Percentiles rank a stretch among this genome's conserved stretches.
Evolutionary conservation across 2,797 vertebrate species (phyloP).

Genomic region (Macropus fuliginosus): DNA sequence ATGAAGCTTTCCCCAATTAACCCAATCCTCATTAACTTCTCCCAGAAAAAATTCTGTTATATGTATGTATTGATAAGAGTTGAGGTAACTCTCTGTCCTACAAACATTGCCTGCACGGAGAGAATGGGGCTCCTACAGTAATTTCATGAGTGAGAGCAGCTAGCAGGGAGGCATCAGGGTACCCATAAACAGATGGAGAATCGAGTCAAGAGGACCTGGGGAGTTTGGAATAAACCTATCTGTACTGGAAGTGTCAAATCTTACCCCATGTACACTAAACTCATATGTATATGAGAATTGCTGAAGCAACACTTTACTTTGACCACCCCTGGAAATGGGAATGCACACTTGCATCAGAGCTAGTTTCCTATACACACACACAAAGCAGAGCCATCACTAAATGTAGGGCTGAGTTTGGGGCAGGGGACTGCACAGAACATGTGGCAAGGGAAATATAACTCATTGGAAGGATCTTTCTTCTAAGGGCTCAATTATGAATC

Average conservation of each 20-base stretch:
- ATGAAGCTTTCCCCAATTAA: not conserved
- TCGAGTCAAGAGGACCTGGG: not conserved
- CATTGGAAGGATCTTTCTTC: not conserved
- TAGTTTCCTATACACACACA: not conserved
- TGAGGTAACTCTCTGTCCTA: not conserved
- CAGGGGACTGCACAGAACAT: not conserved
- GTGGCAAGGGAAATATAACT: not conserved
- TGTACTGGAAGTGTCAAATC: not conserved
- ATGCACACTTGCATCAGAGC: not conserved
- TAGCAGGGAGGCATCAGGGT: not conserved
- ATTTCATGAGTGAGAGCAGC: not conserved
- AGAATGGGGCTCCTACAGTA: not conserved
- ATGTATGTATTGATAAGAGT: not conserved
- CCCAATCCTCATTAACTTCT: not conserved
- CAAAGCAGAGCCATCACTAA: not conserved
- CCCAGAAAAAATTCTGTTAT: not conserved
- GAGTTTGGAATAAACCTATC: not conserved
- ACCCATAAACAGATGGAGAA: not conserved
- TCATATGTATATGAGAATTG: not conserved
- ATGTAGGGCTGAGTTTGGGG: not conserved
- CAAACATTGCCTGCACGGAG: not conserved
- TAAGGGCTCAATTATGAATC: not conserved
- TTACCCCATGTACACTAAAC: not conserved
- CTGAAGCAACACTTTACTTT: not conserved
- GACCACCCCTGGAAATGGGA: not conserved